phyloP scores from a whole-genome alignment of 2,888 invertebrate species.

The Panorpa germanica region DNA sequence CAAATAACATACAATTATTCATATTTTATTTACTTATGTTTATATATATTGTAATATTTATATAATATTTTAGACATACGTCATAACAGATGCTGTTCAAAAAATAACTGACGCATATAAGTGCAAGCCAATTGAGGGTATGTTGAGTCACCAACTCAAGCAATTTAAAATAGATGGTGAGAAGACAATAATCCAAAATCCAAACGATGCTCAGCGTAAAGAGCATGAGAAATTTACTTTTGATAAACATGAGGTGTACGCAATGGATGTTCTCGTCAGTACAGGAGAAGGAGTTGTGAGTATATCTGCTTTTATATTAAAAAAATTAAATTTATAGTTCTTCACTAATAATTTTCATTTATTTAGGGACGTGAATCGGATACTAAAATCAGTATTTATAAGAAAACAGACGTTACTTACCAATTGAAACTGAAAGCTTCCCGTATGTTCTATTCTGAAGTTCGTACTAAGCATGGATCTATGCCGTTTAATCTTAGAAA shows the following conservation, averaged over 20 bases:
- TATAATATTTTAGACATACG: slow-evolving; percentile 49
- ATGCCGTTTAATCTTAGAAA: slow-evolving; percentile 95
- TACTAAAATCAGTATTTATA: slow-evolving; percentile 91
- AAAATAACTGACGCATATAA: slow-evolving; percentile 84
- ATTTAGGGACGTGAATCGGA: slow-evolving; percentile 74
- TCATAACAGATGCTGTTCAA: slow-evolving; percentile 80
- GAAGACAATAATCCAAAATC: slow-evolving; percentile 94
- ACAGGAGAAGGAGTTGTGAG: slow-evolving; percentile 83
- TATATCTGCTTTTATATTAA: slow-evolving; percentile 13
- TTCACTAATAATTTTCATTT: slow-evolving; percentile 10
- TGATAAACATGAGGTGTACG: slow-evolving; percentile 94
- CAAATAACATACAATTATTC: slow-evolving; percentile 5
- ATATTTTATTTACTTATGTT: slow-evolving; percentile 7
- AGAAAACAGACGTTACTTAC: slow-evolving; percentile 94
- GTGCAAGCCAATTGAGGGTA: slow-evolving; percentile 95
- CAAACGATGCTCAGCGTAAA: slow-evolving; percentile 88
- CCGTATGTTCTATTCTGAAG: slow-evolving; percentile 74
- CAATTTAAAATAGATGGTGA: slow-evolving; percentile 96
- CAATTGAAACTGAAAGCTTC: slow-evolving; percentile 95
- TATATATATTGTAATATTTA: slow-evolving; percentile 9
- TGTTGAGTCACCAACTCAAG: slow-evolving; percentile 88
- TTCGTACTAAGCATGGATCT: slow-evolving; percentile 58
- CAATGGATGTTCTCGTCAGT: slow-evolving; percentile 93
- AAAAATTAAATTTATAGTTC: slow-evolving; percentile 6
- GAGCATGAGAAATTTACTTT: slow-evolving; percentile 94